A percentile compares a stretch with the other conserved stretches of the same genome.
phyloP scores from a whole-genome alignment of 2,113 vertebrate species.

The Scophthalmus maximus region DNA sequence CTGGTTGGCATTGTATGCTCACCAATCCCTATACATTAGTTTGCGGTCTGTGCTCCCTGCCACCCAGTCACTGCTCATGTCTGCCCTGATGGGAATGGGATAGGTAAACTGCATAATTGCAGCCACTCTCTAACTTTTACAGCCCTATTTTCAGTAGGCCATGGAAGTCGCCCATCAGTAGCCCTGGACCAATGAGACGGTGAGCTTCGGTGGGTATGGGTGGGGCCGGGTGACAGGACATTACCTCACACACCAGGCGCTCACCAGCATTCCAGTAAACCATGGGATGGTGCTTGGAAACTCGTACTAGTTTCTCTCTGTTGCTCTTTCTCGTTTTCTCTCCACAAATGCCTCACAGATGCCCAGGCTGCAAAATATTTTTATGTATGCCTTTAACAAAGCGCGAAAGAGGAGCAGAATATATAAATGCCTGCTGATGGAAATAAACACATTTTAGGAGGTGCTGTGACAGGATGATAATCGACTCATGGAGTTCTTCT shows the following conservation, averaged over 20 bases:
- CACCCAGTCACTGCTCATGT: constrained; percentile 58
- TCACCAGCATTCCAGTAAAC: constrained; percentile 78
- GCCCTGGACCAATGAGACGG: constrained; percentile 53
- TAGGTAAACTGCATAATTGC: constrained; percentile 68
- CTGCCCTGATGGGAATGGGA: constrained; percentile 49
- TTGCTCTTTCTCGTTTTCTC: constrained; percentile 58
- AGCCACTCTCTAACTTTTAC: constrained; percentile 62
- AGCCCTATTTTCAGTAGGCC: constrained; percentile 55
- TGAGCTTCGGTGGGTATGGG: constrained; percentile 68
- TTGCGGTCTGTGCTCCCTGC: constrained; percentile 50
- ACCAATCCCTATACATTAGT: constrained; percentile 54
- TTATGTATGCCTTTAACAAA: constrained; percentile 24
- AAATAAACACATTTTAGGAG: constrained; percentile 54
- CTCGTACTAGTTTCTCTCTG: constrained; percentile 68
- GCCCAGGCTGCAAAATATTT: constrained; percentile 43
- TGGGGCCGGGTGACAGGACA: constrained; percentile 74
- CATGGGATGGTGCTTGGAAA: constrained; percentile 75
- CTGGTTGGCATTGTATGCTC: constrained; percentile 40
- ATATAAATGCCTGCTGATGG: constrained; percentile 47
- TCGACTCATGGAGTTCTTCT: constrained; percentile 15
- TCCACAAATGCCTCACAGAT: constrained; percentile 82
- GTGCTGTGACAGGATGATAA: constrained; percentile 49
- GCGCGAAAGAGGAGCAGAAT: constrained; percentile 17
- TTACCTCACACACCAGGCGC: constrained; percentile 80
- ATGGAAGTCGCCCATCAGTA: constrained; percentile 61